phyloP scores from a whole-genome alignment of 2,113 vertebrate genomes.

The Chrysemys picta region DNA sequence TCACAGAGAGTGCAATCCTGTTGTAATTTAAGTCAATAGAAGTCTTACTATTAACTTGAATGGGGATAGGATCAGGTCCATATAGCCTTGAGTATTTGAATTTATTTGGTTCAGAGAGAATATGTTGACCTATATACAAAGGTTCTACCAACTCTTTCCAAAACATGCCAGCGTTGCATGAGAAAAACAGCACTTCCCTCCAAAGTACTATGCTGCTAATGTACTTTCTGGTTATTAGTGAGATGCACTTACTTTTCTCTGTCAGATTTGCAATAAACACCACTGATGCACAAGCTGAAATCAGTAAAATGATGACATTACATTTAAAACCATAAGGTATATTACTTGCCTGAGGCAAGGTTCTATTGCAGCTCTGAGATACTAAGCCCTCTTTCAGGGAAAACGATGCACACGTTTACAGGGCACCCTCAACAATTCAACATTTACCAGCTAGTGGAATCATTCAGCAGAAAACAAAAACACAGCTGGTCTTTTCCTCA shows the following conservation, averaged over 20 bases:
- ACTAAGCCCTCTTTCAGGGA: not conserved
- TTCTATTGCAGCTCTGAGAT: not conserved
- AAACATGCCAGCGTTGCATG: no score
- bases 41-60: not conserved
- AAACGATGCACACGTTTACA: not conserved
- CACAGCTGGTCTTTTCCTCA: not conserved
- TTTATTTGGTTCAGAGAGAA: not conserved
- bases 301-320: not conserved
- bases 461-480: not conserved
- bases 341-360: not conserved
- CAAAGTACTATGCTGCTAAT: not conserved
- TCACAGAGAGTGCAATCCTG: not conserved
- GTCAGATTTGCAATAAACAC: not conserved
- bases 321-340: not conserved
- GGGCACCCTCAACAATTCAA: not conserved
- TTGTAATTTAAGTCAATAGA: not conserved
- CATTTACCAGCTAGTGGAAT: not conserved
- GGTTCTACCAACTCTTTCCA: no score
- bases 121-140: not conserved
- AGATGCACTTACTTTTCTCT: not conserved
- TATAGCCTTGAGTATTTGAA: not conserved
- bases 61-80: not conserved
- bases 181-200: no score
- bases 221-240: not conserved
- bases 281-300: not conserved